These are phyloP conservation scores for Sminthurides aquaticus DNA, from an alignment of 2,888 invertebrate species.

Conservation along the genomic window DNA sequence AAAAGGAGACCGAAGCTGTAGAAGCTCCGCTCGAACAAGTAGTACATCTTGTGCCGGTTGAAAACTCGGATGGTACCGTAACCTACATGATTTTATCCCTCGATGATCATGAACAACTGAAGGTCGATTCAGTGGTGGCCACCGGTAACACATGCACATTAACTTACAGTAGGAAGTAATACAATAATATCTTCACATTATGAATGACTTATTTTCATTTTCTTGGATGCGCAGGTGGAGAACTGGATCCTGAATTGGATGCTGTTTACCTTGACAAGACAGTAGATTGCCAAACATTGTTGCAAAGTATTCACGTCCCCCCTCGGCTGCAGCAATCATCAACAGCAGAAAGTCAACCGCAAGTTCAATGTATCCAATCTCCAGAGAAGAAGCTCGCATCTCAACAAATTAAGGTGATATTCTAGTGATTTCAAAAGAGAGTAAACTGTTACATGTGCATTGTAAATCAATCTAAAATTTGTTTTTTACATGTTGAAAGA, in stretches of 20 bases:
- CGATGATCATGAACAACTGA: constrained; percentile 17
- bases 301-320: constrained; percentile 6
- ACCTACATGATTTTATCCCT: constrained; percentile 35
- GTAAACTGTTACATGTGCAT: no score
- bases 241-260: not conserved
- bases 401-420: not conserved
- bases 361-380: not conserved
- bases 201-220: not conserved
- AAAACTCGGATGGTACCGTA: constrained; percentile 34
- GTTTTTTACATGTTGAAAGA: no score
- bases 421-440: no score
- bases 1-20: not conserved
- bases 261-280: constrained; percentile 10
- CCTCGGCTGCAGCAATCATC: constrained; percentile 7
- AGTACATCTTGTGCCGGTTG: constrained; percentile 37
- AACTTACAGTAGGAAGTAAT: not conserved
- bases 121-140: constrained; percentile 5
- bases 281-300: constrained; percentile 7
- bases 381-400: not conserved
- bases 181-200: not conserved
- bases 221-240: not conserved
- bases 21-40: constrained; percentile 24
- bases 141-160: not conserved
- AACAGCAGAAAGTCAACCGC: not conserved
- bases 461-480: no score